Evolutionary conservation across 2,888 invertebrate species (phyloP), one percentile per base, ranked within the genome.

Genomic region (Parnassius apollo): DNA sequence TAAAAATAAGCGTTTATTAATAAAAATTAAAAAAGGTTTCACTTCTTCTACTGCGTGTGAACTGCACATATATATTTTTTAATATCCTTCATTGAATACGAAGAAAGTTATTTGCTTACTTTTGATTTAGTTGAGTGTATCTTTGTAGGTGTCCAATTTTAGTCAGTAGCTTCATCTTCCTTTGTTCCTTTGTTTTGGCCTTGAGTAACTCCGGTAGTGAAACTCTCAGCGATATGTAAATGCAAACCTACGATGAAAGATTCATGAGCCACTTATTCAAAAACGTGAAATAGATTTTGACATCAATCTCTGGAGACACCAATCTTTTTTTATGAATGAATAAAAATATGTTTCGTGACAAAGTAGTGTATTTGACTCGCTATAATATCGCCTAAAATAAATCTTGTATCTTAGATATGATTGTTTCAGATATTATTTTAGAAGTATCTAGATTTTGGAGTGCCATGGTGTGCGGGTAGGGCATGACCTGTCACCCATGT

Each of bases 231-330:
- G 54, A 62, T 62, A 62, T 62, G 62, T 62, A 58, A 62, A 62
- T 62, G 49, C 58, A 54, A 58, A 54, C 54, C 48, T 58, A 62
- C 62, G 44, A 58, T 62, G 58, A 62, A 58, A 58, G 54, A 58
- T 62, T 58, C 58, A 62, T 62, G 62, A 62, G 58, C 49, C 53
- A 58, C 49, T 62, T 62, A 54, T 58, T 62, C 58, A 58, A 62
- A 62, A 62, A 54, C 49, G 44, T 62, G 58, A 62, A 58, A 58
- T 62, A 62, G 54, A 62, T 58, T 62, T 62, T 58, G 62, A 58
- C 58, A 54, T 58, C 62, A 49, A 46, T 49, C 62, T 25, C 56
- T 2, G 3, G 58, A 52, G 52, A 48, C 42, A 49, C 42, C 9
- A 49, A 57, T 48, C 57, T 54, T 54, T 52, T 62, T 62, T 49